phyloP scores from a whole-genome alignment of 1,140 invertebrate species.

The Drosophila quadrilineata region DNA sequence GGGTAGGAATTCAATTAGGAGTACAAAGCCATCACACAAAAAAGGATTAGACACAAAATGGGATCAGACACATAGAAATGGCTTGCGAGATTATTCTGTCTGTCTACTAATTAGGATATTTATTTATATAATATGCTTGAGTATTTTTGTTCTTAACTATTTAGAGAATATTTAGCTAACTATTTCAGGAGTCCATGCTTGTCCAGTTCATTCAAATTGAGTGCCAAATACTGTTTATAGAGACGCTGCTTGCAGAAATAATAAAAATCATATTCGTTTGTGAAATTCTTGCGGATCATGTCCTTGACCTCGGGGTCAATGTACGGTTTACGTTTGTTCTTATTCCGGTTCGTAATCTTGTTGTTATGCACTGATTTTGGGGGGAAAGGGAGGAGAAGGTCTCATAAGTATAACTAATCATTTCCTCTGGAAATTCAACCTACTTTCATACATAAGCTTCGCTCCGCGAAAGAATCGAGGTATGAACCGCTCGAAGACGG shows the following conservation, averaged over 20 bases:
- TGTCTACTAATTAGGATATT: slow-evolving; percentile 2
- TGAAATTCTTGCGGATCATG: slow-evolving; percentile 92
- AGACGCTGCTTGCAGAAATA: slow-evolving; percentile 93
- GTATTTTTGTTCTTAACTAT: background rate
- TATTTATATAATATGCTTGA: background rate
- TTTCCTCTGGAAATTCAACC: slow-evolving; percentile 13
- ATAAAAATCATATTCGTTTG: slow-evolving; percentile 94
- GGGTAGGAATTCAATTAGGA: slow-evolving; percentile 26
- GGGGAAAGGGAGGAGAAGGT: background rate
- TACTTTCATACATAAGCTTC: slow-evolving; percentile 77
- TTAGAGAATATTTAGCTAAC: background rate
- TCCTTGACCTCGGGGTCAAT: slow-evolving; percentile 91
- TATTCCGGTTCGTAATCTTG: slow-evolving; percentile 76
- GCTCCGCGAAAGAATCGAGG: slow-evolving; percentile 91
- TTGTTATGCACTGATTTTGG: slow-evolving; percentile 50
- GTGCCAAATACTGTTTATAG: slow-evolving; percentile 89
- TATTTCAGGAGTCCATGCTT: slow-evolving; percentile 52
- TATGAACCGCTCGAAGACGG: slow-evolving; percentile 92
- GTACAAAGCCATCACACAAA: slow-evolving; percentile 2
- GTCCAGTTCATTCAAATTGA: slow-evolving; percentile 82
- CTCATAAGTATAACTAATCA: background rate
- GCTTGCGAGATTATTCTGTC: slow-evolving; percentile 1
- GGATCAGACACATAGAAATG: slow-evolving; percentile 10
- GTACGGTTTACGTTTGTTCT: slow-evolving; percentile 81
- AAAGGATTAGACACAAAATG: slow-evolving; percentile 32